phyloP scores from a whole-genome alignment of 2,113 vertebrate species.

The Phylloscopus whistleri region DNA sequence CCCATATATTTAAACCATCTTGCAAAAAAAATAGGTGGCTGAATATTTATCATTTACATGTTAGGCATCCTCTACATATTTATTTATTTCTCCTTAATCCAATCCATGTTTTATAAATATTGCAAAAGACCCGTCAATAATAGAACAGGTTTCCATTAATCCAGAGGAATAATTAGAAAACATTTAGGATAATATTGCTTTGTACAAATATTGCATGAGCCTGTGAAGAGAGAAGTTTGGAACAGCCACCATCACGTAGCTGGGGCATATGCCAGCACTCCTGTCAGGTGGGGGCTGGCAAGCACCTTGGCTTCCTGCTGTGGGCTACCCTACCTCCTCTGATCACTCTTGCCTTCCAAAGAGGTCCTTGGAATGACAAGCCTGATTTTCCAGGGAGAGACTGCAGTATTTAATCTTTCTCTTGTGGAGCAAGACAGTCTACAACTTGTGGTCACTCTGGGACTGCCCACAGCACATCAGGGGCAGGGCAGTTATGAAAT shows the following conservation, averaged over 20 bases:
- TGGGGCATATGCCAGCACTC: not conserved
- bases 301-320: not conserved
- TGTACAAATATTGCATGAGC: constrained; percentile 70
- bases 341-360: not conserved
- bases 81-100: constrained; percentile 79
- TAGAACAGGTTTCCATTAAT: constrained; percentile 76
- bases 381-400: not conserved
- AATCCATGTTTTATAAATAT: constrained; percentile 77
- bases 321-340: not conserved
- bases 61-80: constrained; percentile 68
- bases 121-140: constrained; percentile 77
- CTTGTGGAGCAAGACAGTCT: not conserved
- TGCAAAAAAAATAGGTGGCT: constrained; percentile 56
- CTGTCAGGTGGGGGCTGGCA: not conserved
- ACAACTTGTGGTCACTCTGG: not conserved
- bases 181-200: constrained; percentile 75
- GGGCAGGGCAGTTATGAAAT: not conserved
- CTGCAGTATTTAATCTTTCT: not conserved
- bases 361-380: not conserved
- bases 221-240: not conserved
- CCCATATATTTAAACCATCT: constrained; percentile 65
- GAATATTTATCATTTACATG: constrained; percentile 79
- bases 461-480: accelerated
- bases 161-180: constrained; percentile 77
- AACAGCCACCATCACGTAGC: not conserved